These are phyloP conservation scores for Hirtodrosophila trivittata DNA, from an alignment of 2,888 invertebrate genomes.

Conservation along the genomic window DNA sequence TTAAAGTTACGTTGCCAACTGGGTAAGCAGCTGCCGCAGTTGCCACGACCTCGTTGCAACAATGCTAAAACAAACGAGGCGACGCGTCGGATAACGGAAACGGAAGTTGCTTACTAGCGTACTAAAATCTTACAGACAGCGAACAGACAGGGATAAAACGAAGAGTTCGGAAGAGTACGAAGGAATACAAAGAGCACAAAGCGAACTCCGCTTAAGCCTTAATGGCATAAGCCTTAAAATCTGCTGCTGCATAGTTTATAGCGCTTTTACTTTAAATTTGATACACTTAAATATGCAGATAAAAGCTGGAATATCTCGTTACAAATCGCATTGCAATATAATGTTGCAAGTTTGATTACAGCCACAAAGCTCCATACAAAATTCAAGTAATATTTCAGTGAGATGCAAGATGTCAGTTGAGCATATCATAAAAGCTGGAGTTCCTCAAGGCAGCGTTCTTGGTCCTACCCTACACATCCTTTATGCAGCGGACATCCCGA, in stretches of 20 bases:
- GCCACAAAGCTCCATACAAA: too few species aligned
- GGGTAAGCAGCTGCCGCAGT: slow-evolving; percentile 39
- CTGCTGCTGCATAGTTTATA: slow-evolving; percentile 43
- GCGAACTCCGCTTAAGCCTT: slow-evolving; percentile 18
- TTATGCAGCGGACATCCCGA: too few species aligned
- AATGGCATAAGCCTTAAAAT: slow-evolving; percentile 62
- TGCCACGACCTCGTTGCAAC: slow-evolving; percentile 42
- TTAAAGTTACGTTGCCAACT: slow-evolving; percentile 47
- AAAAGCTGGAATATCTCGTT: slow-evolving; percentile 3
- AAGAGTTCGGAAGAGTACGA: slow-evolving; percentile 1
- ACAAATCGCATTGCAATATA: too few species aligned
- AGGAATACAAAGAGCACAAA: too few species aligned
- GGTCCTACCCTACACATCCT: too few species aligned
- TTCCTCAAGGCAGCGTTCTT: too few species aligned
- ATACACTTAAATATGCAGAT: too few species aligned
- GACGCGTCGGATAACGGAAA: slow-evolving; percentile 67
- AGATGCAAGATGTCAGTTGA: too few species aligned
- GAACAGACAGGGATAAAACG: slow-evolving; percentile 11
- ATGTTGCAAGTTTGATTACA: too few species aligned
- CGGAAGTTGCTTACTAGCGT: slow-evolving; percentile 75
- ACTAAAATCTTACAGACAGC: slow-evolving; percentile 36
- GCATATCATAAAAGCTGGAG: too few species aligned
- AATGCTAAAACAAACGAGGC: slow-evolving; percentile 35
- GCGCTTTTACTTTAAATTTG: slow-evolving; percentile 20
- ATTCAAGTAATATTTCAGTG: too few species aligned